Percentiles rank a stretch among this genome's conserved stretches.
These are phyloP conservation scores for Aplodontia rufa DNA, from an alignment of 2,113 vertebrate genomes.

Conservation along the genomic window DNA sequence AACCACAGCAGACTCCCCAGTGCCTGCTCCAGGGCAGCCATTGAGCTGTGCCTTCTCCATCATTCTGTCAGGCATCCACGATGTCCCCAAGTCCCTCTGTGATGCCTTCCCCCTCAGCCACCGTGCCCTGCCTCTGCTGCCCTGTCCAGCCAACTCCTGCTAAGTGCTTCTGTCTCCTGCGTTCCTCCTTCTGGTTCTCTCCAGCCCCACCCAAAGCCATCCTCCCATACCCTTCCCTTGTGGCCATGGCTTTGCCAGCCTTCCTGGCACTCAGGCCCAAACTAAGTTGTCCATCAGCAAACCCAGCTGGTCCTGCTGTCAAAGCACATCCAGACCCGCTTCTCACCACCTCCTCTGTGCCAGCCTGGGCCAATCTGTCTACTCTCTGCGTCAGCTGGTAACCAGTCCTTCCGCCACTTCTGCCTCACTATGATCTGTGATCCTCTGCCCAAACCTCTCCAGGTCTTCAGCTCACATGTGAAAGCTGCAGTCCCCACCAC, in stretches of 20 bases:
- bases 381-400: not conserved
- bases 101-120: no score
- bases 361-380: not conserved
- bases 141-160: no score
- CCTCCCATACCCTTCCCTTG: no score
- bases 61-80: no score
- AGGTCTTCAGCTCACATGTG: no score
- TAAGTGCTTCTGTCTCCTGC: no score
- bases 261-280: not conserved
- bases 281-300: not conserved
- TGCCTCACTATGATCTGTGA: rapidly evolving
- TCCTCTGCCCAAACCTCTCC: not conserved
- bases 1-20: not conserved
- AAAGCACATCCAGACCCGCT: not conserved
- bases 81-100: no score
- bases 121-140: no score
- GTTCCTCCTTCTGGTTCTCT: no score
- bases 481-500: rapidly evolving
- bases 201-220: rapidly evolving
- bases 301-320: not conserved
- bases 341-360: no score
- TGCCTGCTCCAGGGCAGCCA: no score
- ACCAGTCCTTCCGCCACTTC: not conserved
- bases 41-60: no score
- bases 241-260: rapidly evolving